Evolutionary conservation across 2,113 vertebrate genomes (phyloP), one percentile per base, ranked within the genome.

Genomic region (Prochilodus magdalenae): DNA sequence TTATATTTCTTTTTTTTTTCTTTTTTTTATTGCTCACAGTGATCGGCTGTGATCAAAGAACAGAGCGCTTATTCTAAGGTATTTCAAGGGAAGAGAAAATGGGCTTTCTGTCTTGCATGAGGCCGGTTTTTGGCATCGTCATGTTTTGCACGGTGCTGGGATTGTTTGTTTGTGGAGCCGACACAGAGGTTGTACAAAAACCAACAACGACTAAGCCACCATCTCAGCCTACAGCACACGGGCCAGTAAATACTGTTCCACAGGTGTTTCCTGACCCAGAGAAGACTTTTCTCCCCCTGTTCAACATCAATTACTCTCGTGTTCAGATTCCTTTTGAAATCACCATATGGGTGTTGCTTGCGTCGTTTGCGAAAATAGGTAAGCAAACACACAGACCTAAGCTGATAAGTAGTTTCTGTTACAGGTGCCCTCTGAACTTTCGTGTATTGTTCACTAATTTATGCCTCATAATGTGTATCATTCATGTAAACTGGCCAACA

Each of bases 361-460:
- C 98, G 11, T 99, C 97, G 12, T 94, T 99, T 71, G 96, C 98
- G 83, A 98, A 99, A 91, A 97, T 99, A 76, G 97, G 98, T 99
- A 91, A 96, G 96, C 82, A 65, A 73, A 70, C 59, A 75, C 60
- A 18, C 15, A n/a, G 44, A 16, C 10, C 24, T 36, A 18, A 57
- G 14, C 14, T 57, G 69, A 75, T 75, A 74, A 80, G 22, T 2
- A 20, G 53, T 49, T 81, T 66, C 62, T 69, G 55, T 74, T n/a
- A 60, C 44, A 69, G 15, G 47, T 20, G 51, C 7, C 20, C n/a
- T 65, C 20, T 74, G 24, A 53, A 36, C 30, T 63, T 30, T 30
- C 10, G 29, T 53, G 16, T 24, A 30, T 44, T 49, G 14, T 66
- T 1, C 7, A 63, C 30, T 44, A 30, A 73, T 24, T 57, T 51